These are phyloP conservation scores for Philypnodon macrostomus DNA, from an alignment of 2,797 vertebrate species.

Conservation along the genomic window DNA sequence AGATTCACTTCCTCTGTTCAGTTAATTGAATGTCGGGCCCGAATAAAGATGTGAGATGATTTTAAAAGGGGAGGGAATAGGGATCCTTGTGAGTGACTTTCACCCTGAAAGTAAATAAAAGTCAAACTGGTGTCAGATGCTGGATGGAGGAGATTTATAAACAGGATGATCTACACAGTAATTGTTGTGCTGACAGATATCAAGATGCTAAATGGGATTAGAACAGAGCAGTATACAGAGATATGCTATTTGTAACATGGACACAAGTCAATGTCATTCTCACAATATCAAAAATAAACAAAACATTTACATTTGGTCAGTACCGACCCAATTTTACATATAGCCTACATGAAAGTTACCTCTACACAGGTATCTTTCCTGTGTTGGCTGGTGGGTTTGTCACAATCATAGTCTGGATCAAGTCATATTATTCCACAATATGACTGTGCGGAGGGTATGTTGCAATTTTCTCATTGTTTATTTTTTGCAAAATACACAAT, in stretches of 20 bases:
- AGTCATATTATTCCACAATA: too few species aligned
- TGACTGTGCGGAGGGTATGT: too few species aligned
- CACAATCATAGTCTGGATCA: too few species aligned
- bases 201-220: constrained; percentile 53
- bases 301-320: background rate
- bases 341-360: too few species aligned
- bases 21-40: constrained; percentile 40
- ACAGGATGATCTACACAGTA: constrained; percentile 48
- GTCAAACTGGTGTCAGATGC: constrained; percentile 13
- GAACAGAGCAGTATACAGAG: constrained; percentile 1
- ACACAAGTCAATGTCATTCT: background rate
- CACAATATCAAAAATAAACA: too few species aligned
- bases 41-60: constrained; percentile 57
- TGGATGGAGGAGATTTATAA: constrained; percentile 14
- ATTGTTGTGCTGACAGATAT: constrained; percentile 46
- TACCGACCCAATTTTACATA: too few species aligned
- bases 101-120: constrained; percentile 16
- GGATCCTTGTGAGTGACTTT: constrained; percentile 12
- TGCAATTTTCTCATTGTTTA: too few species aligned
- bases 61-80: constrained; percentile 6
- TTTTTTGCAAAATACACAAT: too few species aligned
- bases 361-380: too few species aligned
- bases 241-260: background rate
- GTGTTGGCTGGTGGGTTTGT: too few species aligned
- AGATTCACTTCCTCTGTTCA: constrained; percentile 12